Conservation (phyloP, 2,797 vertebrate species). For the Anas capensis region DNA sequence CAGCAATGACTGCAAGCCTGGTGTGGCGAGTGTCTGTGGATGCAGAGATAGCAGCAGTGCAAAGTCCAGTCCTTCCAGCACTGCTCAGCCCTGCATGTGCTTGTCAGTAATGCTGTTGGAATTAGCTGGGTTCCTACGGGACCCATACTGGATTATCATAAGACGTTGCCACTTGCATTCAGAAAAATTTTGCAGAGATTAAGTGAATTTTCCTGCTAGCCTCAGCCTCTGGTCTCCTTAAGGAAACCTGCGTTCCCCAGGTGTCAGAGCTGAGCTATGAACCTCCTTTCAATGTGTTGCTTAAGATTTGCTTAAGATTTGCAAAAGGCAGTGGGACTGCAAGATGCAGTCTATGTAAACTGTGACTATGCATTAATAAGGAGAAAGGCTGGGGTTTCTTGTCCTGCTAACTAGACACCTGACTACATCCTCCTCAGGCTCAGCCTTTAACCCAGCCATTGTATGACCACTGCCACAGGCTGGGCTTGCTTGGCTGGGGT, state of each 20-base stretch:
- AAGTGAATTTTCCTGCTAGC: neutral
- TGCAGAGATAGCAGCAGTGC: neutral
- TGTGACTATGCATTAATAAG: neutral
- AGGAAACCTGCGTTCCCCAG: neutral
- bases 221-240: neutral
- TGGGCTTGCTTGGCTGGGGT: neutral
- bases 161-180: neutral
- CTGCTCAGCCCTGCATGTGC: neutral
- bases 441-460: neutral
- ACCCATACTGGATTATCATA: neutral
- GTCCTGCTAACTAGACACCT: neutral
- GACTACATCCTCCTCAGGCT: neutral
- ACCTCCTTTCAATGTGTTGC: neutral
- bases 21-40: accelerated
- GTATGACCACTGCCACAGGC: accelerated
- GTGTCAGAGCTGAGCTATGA: neutral
- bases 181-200: neutral
- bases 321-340: neutral
- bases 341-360: neutral
- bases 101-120: neutral
- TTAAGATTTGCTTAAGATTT: conserved; percentile 35
- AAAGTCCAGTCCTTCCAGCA: neutral
- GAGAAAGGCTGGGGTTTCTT: neutral
- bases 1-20: neutral
- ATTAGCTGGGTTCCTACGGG: neutral